phyloP scores from a whole-genome alignment of 2,888 invertebrate genomes.

The Saturnia pavonia region DNA sequence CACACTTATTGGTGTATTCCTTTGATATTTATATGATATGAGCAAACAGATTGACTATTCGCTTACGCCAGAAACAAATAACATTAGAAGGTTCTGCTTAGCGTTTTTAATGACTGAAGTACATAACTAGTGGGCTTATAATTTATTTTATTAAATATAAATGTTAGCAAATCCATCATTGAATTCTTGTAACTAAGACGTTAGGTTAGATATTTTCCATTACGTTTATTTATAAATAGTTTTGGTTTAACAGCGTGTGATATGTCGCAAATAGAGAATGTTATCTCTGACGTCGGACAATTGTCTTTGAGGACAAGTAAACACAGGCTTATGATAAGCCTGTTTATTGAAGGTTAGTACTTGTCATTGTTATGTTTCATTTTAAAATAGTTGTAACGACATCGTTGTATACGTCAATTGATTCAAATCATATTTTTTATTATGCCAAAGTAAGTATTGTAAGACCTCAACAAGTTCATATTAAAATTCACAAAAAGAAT shows the following conservation, averaged over 20 bases:
- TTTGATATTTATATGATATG: neutral
- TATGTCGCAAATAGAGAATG: neutral
- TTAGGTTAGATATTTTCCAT: neutral
- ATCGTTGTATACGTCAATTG: neutral
- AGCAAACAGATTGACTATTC: neutral
- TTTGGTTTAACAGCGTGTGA: neutral
- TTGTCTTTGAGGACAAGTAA: slow-evolving; percentile 5
- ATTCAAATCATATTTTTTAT: neutral
- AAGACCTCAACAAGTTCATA: neutral
- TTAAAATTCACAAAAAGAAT: neutral
- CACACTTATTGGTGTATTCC: no score
- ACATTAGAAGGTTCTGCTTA: neutral
- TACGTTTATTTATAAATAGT: neutral
- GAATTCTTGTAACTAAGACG: neutral
- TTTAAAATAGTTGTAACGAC: neutral
- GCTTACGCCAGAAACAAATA: neutral
- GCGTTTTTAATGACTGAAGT: neutral
- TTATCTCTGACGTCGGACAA: neutral
- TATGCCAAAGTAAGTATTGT: neutral
- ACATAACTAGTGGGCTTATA: neutral
- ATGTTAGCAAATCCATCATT: neutral
- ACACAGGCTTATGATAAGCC: neutral
- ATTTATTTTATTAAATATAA: neutral
- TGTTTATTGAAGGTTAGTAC: neutral
- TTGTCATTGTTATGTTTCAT: neutral